Evolutionary conservation across 2,888 invertebrate species (phyloP), one percentile per base, ranked within the genome.

Genomic region (Chymomyza caudatula): DNA sequence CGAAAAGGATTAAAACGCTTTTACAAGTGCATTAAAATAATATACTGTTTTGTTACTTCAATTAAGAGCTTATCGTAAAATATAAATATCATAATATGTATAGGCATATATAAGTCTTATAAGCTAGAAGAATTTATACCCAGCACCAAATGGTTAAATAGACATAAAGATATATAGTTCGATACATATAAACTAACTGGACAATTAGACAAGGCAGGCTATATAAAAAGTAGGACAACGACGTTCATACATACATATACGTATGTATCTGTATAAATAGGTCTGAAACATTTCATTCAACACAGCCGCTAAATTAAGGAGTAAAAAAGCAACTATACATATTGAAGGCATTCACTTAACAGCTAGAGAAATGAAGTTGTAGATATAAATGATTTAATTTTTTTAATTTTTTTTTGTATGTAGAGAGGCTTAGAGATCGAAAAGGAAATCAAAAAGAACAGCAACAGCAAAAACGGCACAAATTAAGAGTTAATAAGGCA

Each of bases 281-380:
- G 8, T 37, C 69, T 68, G 69, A 68, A 60, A 58, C 62, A 47
- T 58, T 37, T 58, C 61, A 61, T 58, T 42, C 57, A 60, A 55
- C 44, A 61, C 44, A 61, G 58, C 56, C 59, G 47, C 67, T 51
- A 25, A 37, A 37, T 11, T 4, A 37, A 37, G 11, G 11, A 29
- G 1, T 29, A 29, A 3, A 11, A 47, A 4, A 6, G n/a, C n/a
- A 47, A 17, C n/a, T 47, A 19, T 17, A 47, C 47, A 47, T 47
- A 15, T n/a, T n/a, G n/a, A 68, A 69, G 62, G 70, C 70, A 62
- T 62, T 66, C 61, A 66, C 66, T 62, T 69, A 61, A 60, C 62
- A 69, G 44, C 62, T 65, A 63, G 43, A 29, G n/a, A 60, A 59
- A 65, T 57, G 58, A 13, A 57, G 13, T 53, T 44, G 13, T 11